These are phyloP conservation scores for Onychomys leucogaster DNA, from an alignment of 2,797 vertebrate genomes.

Conservation along the genomic window DNA sequence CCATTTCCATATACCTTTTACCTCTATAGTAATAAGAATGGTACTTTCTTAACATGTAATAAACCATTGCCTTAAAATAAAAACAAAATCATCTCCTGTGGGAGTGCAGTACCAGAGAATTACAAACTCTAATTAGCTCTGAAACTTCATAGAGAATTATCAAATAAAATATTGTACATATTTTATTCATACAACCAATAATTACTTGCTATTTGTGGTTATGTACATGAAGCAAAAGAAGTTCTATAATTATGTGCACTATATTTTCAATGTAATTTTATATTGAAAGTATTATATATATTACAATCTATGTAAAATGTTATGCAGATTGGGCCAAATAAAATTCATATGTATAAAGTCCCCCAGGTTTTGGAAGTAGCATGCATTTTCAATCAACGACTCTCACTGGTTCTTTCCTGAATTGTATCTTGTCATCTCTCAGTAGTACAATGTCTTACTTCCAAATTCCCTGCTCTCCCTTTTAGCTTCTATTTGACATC, in stretches of 20 bases:
- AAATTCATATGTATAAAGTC: conserved; percentile 42
- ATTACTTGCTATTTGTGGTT: background rate
- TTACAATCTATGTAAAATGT: conserved; percentile 11
- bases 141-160: conserved; percentile 14
- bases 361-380: background rate
- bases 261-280: conserved; percentile 46
- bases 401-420: conserved; percentile 21
- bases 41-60: background rate
- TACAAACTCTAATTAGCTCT: background rate
- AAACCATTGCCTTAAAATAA: conserved; percentile 16
- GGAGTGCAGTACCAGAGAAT: background rate
- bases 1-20: background rate
- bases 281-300: background rate
- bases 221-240: background rate
- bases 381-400: background rate
- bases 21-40: background rate
- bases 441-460: background rate
- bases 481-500: conserved; percentile 51
- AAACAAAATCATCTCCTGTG: background rate
- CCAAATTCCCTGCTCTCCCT: conserved; percentile 1
- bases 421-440: conserved; percentile 3
- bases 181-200: conserved; percentile 45
- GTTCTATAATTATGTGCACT: background rate
- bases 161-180: conserved; percentile 14
- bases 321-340: background rate